Base-by-base conservation (phyloP, 2,888 invertebrate species). In the Thyatira batis region DNA sequence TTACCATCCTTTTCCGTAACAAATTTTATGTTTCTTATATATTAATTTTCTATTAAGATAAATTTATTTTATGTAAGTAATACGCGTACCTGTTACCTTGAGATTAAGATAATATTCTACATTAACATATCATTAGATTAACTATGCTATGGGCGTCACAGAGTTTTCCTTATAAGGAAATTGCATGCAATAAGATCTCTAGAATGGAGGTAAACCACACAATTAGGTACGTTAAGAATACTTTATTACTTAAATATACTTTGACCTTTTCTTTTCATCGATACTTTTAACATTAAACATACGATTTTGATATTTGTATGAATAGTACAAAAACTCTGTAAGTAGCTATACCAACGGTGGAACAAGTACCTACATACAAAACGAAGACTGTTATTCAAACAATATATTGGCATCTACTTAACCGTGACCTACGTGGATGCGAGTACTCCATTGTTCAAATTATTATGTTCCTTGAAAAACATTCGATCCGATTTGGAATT, bases 401-500 rank as follows among this genome's bases (percentile, higher is more conserved):
- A 45, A 21, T 45, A 23, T 45, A 23, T 45, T 45, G 11, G 11
- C 21, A 10, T 21, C 25, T 13, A 25, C 23, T 25, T 46, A 13
- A 25, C 46, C 25, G 46, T 46, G 25, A 46, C 46, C 46, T 46
- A 46, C 46, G 46, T 25, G 46, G 13, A 46, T 46, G 9, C 46
- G 23, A 46, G 13, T 21, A 20, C 20, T 45, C 21, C 23, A 45
- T 45, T 20, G 45, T 45, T 20, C n/a, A 21, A 13, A 33, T 17
- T 39, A 39, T 17, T 39, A 17, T 39, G 39, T 20, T 45, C 23
- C 20, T 20, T 23, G n/a, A 20, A 45, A 45, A 23, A 45, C 45
- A 45, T 45, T 45, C 23, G 45, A 21, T 45, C 8, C 39, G 39
- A 39, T 20, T n/a, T 45, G 21, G 20, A 21, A 45, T n/a, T 45